Evolutionary conservation across 2,113 vertebrate genomes (phyloP), one percentile per base, ranked within the genome.

Genomic region (Actenoides hombroni): DNA sequence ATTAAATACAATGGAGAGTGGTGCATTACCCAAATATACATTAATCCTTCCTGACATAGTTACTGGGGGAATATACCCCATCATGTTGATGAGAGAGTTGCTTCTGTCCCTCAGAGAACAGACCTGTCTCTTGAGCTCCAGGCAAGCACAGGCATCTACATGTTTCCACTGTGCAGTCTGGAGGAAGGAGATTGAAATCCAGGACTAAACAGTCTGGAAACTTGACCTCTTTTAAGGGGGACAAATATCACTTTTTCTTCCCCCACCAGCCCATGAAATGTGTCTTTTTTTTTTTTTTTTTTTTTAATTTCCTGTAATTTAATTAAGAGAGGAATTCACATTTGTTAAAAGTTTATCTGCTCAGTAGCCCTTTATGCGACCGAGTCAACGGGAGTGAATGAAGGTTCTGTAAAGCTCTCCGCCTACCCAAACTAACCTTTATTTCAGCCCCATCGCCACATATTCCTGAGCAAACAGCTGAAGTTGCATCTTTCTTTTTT

Each of bases 231-330:
- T 79, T 49, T 23, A 7, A 8, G 11, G 33, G 29, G n/a, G 65
- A 91, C 46, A 94, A 88, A 86, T 40, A 75, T 28, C 5, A 48
- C 81, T 49, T 56, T 77, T 90, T 83, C 16, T 9, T 1, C 13
- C 39, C 31, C 28, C 69, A 56, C 19, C 39, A 42, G 33, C 21
- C 64, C 49, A 14, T 46, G 56, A 89, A 94, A 88, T 37, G 67
- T 51, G 61, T 88, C 94, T 56, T 56, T 54, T 54, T 53, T 53
- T 53, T 53, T 54, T 53, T 53, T 53, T 53, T 25, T 51, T 51
- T 51, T 57, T 95, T 94, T 93, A 96, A 96, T 97, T 97, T 95
- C 92, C 92, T 95, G 85, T 73, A 54, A 90, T 96, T 86, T 71
- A 94, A 96, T 96, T 97, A 95, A 88, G 84, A 94, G n/a, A 86